Base-by-base conservation (phyloP, 2,888 invertebrate species). In the Drosophila cognata region DNA sequence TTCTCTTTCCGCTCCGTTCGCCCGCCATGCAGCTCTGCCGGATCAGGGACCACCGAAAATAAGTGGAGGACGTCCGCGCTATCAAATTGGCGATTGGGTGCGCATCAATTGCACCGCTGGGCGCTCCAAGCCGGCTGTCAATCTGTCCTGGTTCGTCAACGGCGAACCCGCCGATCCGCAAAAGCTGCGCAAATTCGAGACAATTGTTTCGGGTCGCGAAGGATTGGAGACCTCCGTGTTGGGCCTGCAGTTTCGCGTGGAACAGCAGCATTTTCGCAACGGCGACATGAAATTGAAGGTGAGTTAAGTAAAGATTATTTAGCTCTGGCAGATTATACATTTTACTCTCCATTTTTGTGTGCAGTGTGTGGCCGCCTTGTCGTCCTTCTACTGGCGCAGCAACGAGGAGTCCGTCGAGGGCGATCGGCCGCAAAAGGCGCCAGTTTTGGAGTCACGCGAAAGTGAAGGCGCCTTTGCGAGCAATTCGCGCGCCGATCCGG, bases 331-430 rank as follows among this genome's bases (percentile, higher is more conserved):
- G 31, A 16, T 6, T 36, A 13, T 33, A 48, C 16, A 21, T 1
- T 13, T n/a, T 13, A 0, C n/a, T 13, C 18, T n/a, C 18, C 1
- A 2, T 6, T n/a, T 29, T 0, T 10, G 41, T 7, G 58, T 73
- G 36, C 80, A 94, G 94, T 96, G 96, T 92, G 94, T 96, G 89
- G 96, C 96, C 59, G 95, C 95, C 78, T 95, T 96, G 84, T 95
- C 95, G 77, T 95, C 95, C 55, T 94, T 96, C 79, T 96, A 96
- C 93, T 95, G 95, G 94, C 94, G 95, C 88, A 96, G 95, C 92
- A 96, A 96, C 93, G 96, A 96, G 93, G 95, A 96, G 92, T 96
- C 96, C 90, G 96, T 96, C 74, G 95, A 96, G 92, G 95, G 96
- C 59, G 96, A 96, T 89, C 93, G 94, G 74, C 94, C 95, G 71